A percentile compares a stretch with the other conserved stretches of the same genome.
phyloP scores from a whole-genome alignment of 2,113 vertebrate species.

The Fregata magnificens region DNA sequence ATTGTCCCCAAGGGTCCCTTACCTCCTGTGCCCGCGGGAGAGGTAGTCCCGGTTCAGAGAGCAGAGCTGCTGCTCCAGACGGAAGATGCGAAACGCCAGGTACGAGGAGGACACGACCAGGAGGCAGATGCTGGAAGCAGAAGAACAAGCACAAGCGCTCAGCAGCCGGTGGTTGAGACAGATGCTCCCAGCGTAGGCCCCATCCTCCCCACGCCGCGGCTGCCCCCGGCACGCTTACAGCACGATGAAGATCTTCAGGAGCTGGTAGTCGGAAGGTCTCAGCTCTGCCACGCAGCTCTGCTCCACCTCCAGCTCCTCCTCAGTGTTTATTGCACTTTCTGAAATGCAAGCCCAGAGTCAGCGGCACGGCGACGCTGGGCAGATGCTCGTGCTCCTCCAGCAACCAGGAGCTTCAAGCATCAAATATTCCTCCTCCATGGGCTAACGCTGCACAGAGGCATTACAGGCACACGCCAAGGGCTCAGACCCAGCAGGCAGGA shows the following conservation, averaged over 20 bases:
- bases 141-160: not conserved
- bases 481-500: not conserved
- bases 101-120: slow-evolving; percentile 91
- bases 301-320: slow-evolving; percentile 80
- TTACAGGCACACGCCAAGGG: rapidly evolving
- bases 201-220: rapidly evolving
- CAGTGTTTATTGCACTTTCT: slow-evolving; percentile 83
- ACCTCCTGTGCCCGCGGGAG: slow-evolving; percentile 71
- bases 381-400: not conserved
- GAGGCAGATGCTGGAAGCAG: slow-evolving; percentile 78
- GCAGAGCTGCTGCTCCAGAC: slow-evolving; percentile 89
- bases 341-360: not conserved
- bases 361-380: rapidly evolving
- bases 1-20: not conserved
- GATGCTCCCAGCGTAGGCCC: rapidly evolving
- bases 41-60: slow-evolving; percentile 72
- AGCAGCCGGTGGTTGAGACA: rapidly evolving
- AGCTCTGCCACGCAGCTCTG: slow-evolving; percentile 73
- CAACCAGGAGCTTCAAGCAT: not conserved
- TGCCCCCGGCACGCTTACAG: slow-evolving; percentile 74
- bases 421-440: not conserved
- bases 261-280: slow-evolving; percentile 86
- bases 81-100: slow-evolving; percentile 91
- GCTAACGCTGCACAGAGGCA: not conserved
- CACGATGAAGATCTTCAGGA: slow-evolving; percentile 92